Evolutionary conservation across 2,113 vertebrate genomes (phyloP).

Genomic region (Leucoraja erinaceus): DNA sequence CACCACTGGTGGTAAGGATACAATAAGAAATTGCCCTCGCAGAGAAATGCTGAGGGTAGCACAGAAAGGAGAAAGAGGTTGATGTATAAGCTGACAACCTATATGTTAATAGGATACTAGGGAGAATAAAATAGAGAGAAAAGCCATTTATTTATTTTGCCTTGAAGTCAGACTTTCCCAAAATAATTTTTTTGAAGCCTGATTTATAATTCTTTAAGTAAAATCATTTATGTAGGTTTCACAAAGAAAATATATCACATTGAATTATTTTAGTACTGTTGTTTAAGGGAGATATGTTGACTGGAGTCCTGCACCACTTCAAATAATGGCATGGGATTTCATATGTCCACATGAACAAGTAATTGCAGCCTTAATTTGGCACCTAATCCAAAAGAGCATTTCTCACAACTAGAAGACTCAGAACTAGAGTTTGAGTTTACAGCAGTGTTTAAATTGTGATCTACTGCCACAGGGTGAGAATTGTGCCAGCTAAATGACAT

Average conservation of each 20-base stretch:
- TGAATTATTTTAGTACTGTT: not conserved
- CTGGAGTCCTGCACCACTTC: not conserved
- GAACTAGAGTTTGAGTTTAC: not conserved
- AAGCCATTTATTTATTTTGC: too few species aligned
- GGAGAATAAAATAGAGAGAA: too few species aligned
- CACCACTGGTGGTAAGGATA: not conserved
- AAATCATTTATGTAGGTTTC: not conserved
- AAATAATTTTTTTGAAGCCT: not conserved
- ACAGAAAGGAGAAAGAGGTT: not conserved
- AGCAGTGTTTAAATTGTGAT: not conserved
- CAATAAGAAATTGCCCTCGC: not conserved
- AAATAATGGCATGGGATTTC: not conserved
- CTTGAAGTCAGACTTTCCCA: not conserved
- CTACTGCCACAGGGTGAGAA: not conserved
- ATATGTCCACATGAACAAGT: not conserved
- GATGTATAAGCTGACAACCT: too few species aligned
- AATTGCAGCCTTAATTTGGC: not conserved
- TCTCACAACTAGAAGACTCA: not conserved
- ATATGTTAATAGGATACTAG: too few species aligned
- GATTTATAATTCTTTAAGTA: not conserved
- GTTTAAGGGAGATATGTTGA: not conserved
- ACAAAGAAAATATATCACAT: not conserved
- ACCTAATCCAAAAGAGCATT: not conserved
- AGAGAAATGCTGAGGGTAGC: not conserved
- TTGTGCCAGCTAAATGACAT: not conserved